These are phyloP conservation scores for Felis catus DNA, from an alignment of 2,113 vertebrate species.

Conservation along the genomic window DNA sequence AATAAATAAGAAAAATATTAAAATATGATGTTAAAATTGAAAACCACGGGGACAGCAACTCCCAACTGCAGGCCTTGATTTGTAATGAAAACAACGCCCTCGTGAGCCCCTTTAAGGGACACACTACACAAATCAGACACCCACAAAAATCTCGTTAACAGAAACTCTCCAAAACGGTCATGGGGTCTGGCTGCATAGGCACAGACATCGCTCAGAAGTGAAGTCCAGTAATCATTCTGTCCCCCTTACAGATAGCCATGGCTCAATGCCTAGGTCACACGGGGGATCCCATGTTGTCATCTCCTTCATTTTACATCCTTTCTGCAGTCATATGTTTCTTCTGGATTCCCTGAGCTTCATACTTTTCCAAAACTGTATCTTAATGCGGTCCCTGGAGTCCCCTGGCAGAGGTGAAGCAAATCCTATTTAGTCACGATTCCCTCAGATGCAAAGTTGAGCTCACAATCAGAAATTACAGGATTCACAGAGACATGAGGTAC, in stretches of 20 bases:
- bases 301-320: neutral
- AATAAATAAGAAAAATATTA: neutral
- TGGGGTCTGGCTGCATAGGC: accelerated
- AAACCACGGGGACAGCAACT: neutral
- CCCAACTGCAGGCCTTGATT: neutral
- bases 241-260: neutral
- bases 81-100: neutral
- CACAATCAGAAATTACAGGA: neutral
- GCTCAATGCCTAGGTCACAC: neutral
- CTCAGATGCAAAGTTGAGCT: neutral
- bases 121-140: neutral
- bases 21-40: neutral
- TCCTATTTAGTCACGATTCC: neutral
- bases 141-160: neutral
- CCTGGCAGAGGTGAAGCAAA: neutral
- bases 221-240: neutral
- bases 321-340: neutral
- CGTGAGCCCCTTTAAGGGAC: neutral
- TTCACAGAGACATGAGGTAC: neutral
- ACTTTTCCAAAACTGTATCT: neutral
- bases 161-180: neutral
- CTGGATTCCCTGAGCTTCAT: neutral
- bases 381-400: neutral
- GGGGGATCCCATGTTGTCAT: neutral
- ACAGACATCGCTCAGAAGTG: neutral